Percentiles rank a stretch among this genome's conserved stretches.
Conservation (phyloP, 1,140 invertebrate species). For the Solenopsis fugax region DNA sequence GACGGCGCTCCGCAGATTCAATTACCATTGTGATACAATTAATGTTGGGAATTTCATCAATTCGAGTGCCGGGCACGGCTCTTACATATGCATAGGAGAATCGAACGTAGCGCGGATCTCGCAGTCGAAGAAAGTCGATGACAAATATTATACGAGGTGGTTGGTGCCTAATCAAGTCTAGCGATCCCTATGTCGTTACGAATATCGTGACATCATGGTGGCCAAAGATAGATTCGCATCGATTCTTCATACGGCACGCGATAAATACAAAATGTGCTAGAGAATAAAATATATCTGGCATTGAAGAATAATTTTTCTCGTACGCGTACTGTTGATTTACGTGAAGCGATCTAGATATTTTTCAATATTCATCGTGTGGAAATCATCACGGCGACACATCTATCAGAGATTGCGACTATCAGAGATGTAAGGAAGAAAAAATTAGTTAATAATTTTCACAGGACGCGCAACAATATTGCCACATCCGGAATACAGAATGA, state of each 20-base stretch:
- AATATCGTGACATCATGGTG: not conserved
- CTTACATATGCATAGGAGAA: slow-evolving; percentile 87
- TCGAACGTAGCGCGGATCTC: slow-evolving; percentile 81
- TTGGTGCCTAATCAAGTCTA: slow-evolving; percentile 68
- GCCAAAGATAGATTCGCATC: not conserved
- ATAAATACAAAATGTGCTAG: not conserved
- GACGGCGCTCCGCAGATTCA: slow-evolving; percentile 86
- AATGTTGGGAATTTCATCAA: slow-evolving; percentile 87
- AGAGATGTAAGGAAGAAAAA: not conserved
- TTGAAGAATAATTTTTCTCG: not conserved
- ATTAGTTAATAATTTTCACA: slow-evolving; percentile 76
- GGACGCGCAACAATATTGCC: slow-evolving; percentile 71
- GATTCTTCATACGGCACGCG: not conserved
- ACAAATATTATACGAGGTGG: slow-evolving; percentile 76
- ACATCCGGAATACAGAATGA: slow-evolving; percentile 53
- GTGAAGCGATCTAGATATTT: not conserved
- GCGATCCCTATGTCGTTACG: slow-evolving; percentile 30
- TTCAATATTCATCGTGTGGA: not conserved
- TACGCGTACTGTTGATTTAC: too few relatives aligned
- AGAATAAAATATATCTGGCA: not conserved
- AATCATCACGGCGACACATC: not conserved
- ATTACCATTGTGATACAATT: slow-evolving; percentile 88
- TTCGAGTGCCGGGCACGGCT: slow-evolving; percentile 85
- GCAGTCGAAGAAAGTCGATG: slow-evolving; percentile 75
- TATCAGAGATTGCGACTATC: too few relatives aligned